Base-by-base conservation (phyloP, 2,888 invertebrate genomes). In the Lepetodrilus schrolli region DNA sequence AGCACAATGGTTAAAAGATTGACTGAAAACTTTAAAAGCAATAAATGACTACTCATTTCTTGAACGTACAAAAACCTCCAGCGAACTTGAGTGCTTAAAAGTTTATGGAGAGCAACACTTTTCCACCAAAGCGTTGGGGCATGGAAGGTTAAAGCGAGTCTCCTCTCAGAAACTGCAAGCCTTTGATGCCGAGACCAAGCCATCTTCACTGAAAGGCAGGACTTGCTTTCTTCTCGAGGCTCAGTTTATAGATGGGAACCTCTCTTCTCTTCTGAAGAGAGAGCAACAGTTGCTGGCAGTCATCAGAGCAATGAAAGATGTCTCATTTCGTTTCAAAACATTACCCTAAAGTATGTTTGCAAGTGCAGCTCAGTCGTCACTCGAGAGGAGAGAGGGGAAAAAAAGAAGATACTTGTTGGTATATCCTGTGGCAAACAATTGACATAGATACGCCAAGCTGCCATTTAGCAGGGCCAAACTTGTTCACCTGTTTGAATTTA, bases 241-340 rank as follows among this genome's bases (percentile, higher is more conserved):
- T 43, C 43, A 17, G 43, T 17, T 17, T 7, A 17, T 43, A 43
- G 43, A 17, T 17, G 43, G n/a, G 17, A 17, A 43, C 43, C 2
- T 13, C 43, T 17, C 17, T 43, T 43, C 43, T 17, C 17, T 43
- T 43, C 43, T 43, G 43, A 43, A 17, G 43, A 17, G 4, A 17
- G 43, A 4, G 34, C 17, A 58, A 34, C 58, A 58, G 58, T 58
- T 58, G 58, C 30, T 30, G 17, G 17, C 34, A 58, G 30, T 13
- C 34, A n/a, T 58, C 58, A 58, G 7, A 17, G 10, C 34, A n/a
- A 7, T 58, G 58, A 58, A 30, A 58, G 58, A 34, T 26, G 30
- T 58, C 58, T 58, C 30, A 17, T 7, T 58, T 58, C 10, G 58
- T 58, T 58, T 58, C 58, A 10, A 58, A 58, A 58, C 58, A 34